A percentile compares a stretch with the other conserved stretches of the same genome.
phyloP scores from a whole-genome alignment of 2,113 vertebrate species.

The Oenanthe melanoleuca region DNA sequence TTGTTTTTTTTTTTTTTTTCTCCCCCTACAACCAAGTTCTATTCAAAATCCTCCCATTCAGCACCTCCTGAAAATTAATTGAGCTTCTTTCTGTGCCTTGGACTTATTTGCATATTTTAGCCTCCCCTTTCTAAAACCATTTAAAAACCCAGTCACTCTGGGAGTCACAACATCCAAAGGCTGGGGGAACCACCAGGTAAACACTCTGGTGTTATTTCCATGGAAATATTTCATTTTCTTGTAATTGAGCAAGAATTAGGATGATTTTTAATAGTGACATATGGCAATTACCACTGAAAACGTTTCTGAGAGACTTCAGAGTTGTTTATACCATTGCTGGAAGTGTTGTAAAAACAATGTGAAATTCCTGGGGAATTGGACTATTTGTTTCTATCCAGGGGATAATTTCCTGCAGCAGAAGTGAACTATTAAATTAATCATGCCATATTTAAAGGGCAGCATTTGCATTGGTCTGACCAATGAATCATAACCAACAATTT shows the following conservation, averaged over 20 bases:
- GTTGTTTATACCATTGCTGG: neutral
- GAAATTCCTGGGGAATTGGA: neutral
- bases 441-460: slow-evolving; percentile 38
- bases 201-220: neutral
- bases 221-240: neutral
- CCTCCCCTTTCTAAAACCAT: neutral
- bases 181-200: neutral
- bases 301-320: neutral
- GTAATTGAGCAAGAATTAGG: neutral
- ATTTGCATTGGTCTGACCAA: slow-evolving; percentile 41
- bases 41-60: neutral
- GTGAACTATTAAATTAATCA: slow-evolving; percentile 38
- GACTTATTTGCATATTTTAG: neutral
- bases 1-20: neutral
- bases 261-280: neutral
- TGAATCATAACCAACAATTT: slow-evolving; percentile 29
- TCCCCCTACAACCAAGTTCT: neutral
- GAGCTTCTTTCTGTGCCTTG: neutral
- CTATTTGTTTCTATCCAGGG: neutral
- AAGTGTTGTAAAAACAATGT: neutral
- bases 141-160: neutral
- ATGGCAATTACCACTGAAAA: neutral
- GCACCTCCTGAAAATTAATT: neutral
- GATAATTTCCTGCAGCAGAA: slow-evolving; percentile 23
- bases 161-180: neutral